phyloP scores from a whole-genome alignment of 2,888 invertebrate species.

The Parnassius glacialis region DNA sequence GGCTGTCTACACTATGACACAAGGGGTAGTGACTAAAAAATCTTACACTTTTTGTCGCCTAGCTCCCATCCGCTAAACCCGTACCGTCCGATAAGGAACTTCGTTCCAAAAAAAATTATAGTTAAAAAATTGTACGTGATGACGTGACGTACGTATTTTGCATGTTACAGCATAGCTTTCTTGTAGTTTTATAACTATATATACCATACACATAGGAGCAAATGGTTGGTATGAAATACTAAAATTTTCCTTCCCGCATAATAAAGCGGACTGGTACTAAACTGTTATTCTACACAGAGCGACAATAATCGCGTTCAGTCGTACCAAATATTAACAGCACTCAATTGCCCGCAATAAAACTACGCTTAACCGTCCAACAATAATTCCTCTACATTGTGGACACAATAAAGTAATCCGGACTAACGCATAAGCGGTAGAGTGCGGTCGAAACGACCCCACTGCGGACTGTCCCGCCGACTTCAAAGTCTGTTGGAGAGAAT shows the following conservation, averaged over 20 bases:
- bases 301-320: constrained; percentile 17
- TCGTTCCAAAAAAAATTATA: too few species aligned
- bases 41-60: too few species aligned
- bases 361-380: constrained; percentile 12
- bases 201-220: too few species aligned
- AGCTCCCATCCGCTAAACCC: too few species aligned
- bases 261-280: constrained; percentile 2
- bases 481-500: constrained; percentile 65
- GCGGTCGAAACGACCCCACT: constrained; percentile 31
- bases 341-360: constrained; percentile 26
- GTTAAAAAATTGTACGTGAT: too few species aligned
- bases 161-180: too few species aligned
- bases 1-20: too few species aligned
- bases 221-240: too few species aligned
- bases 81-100: too few species aligned
- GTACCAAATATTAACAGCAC: constrained; percentile 16
- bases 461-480: constrained; percentile 44
- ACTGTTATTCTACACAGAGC: constrained; percentile 17
- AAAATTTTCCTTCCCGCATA: neutral
- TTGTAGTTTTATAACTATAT: too few species aligned
- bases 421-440: constrained; percentile 32
- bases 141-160: too few species aligned
- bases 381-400: constrained; percentile 22
- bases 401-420: constrained; percentile 34
- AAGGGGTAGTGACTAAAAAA: too few species aligned